These are phyloP conservation scores for Cistogaster globosa DNA, from an alignment of 2,888 invertebrate genomes.

Conservation along the genomic window DNA sequence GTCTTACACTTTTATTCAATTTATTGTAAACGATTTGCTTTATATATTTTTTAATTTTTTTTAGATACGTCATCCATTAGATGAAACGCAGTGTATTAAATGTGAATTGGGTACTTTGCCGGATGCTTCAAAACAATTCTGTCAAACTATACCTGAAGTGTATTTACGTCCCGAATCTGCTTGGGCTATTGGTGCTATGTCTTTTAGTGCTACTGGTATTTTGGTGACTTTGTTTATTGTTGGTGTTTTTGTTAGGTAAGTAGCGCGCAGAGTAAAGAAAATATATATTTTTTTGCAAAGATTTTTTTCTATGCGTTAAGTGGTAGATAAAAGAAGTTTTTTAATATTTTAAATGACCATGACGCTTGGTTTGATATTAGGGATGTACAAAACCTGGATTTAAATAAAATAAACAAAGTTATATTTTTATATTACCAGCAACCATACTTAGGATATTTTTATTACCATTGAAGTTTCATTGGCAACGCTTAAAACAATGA, in stretches of 20 bases:
- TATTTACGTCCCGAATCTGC: slow-evolving; percentile 92
- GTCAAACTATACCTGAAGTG: slow-evolving; percentile 91
- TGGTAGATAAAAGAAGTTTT: too few relatives aligned
- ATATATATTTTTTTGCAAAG: too few relatives aligned
- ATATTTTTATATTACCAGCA: too few relatives aligned
- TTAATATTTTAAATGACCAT: too few relatives aligned
- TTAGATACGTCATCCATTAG: slow-evolving; percentile 90
- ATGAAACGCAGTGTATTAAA: slow-evolving; percentile 92
- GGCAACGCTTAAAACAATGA: too few relatives aligned
- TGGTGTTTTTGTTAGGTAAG: slow-evolving; percentile 88
- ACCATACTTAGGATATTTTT: too few relatives aligned
- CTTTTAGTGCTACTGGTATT: slow-evolving; percentile 93
- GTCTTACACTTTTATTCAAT: background rate
- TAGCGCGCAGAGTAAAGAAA: slow-evolving; percentile 15
- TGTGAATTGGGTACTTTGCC: slow-evolving; percentile 94
- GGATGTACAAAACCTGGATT: too few relatives aligned
- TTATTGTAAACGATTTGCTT: slow-evolving; percentile 23
- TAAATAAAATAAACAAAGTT: too few relatives aligned
- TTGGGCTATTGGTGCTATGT: slow-evolving; percentile 97
- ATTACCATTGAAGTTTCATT: too few relatives aligned
- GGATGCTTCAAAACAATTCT: slow-evolving; percentile 88
- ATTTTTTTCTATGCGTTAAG: too few relatives aligned
- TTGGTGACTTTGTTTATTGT: slow-evolving; percentile 91
- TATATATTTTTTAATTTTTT: slow-evolving; percentile 53
- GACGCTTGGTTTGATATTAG: too few relatives aligned